Evolutionary conservation across 1,140 invertebrate genomes (phyloP), one percentile per base, ranked within the genome.

Genomic region (Monomorium pharaonis): DNA sequence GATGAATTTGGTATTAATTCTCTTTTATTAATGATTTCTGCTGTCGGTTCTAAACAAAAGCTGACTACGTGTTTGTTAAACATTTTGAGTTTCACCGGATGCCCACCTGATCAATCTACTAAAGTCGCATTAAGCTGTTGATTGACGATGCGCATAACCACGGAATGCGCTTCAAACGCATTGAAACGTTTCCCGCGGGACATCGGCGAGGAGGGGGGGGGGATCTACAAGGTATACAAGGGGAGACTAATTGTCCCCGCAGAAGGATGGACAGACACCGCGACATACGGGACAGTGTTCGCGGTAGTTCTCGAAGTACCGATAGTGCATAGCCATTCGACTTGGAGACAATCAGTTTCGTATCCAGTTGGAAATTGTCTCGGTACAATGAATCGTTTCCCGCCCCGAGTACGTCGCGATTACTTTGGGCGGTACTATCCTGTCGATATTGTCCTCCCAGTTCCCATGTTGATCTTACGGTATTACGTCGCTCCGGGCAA

Each of bases 221-320:
- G 6, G 56, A 1, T 58, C 33, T 33, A 21, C 21, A 33, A 21
- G 24, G 72, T 42, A 62, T 86, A 70, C 70, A 88, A 84, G 85
- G n/a, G 80, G 51, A 83, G 84, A 89, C 84, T 88, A 89, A 89
- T 89, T 91, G 89, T 94, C 83, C 42, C 92, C 93, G 83, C 92
- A 91, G 9, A 81, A 87, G n/a, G n/a, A 75, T 62, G 88, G 63
- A 24, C 24, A 67, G 67, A 78, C 72, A 58, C 60, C 58, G 60
- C 85, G 65, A 33, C 65, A 24, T 54, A 81, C 69, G 58, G 62
- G 60, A 74, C 37, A 18, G 12, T 27, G 16, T 18, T 47, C 63
- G 37, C 18, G 44, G 44, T 51, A 88, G 76, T 89, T 89, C n/a
- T 75, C 58, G 14, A 88, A 89, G 75, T 85, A 63, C 30, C 63